Evolutionary conservation across 2,113 vertebrate species (phyloP), one percentile per base, ranked within the genome.

Genomic region (Astatotilapia flaviijosephi): DNA sequence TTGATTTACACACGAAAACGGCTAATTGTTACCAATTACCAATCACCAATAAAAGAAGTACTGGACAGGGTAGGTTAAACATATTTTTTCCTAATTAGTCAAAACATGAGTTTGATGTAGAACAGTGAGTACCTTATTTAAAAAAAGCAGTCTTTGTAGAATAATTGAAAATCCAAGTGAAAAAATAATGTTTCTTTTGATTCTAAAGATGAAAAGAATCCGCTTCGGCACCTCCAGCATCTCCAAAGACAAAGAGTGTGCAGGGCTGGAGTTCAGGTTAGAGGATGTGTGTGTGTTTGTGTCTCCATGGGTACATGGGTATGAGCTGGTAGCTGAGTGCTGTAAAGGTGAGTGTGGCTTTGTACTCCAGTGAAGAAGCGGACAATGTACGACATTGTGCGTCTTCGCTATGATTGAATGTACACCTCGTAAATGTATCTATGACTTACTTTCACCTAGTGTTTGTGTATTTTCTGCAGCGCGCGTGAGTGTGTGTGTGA

Each of bases 111-210:
- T 65, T 55, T 83, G 62, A 68, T 19, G 2, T 33, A 79, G 62
- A 70, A 84, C 58, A 31, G 51, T 58, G 23, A 40, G 33, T 79
- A 84, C 14, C 65, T 65, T 68, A 37, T 75, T 19, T 56, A 88
- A 26, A 90, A 37, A 60, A 54, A 81, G 31, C 8, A 28, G 47
- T 21, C 82, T 87, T 84, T 88, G 81, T 80, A 42, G 33, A 85
- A 55, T 58, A 55, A 90, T 84, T 90, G 83, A 90, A 90, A 84
- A 91, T 81, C 17, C 6, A 45, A 84, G 81, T 89, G 40, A 92
- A 89, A 62, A 80, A 91, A 86, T 80, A 73, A 82, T 77, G 40
- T 84, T 91, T 84, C 68, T 80, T 94, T 92, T 91, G 83, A 93
- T 94, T 91, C 80, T 17, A 35, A 68, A 89, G 83, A 88, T 90